These are phyloP conservation scores for Psittacula cyanocephala DNA, from an alignment of 2,113 vertebrate species.

Conservation along the genomic window DNA sequence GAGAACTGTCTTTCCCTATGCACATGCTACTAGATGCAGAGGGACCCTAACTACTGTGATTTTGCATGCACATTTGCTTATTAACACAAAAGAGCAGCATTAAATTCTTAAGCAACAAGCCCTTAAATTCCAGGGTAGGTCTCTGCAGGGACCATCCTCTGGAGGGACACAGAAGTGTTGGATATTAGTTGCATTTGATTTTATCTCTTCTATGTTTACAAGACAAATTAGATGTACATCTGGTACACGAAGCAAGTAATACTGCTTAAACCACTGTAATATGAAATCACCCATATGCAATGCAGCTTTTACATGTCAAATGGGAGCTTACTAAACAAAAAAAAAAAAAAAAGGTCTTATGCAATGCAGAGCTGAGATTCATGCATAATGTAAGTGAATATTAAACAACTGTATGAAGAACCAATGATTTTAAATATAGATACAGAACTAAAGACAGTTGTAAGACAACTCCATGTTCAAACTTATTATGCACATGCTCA, in stretches of 20 bases:
- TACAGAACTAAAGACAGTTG: not conserved
- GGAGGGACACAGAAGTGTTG: not conserved
- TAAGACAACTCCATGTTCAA: not conserved
- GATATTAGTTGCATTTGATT: not conserved
- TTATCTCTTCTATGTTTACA: not conserved
- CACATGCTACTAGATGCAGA: not conserved
- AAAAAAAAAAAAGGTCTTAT: not conserved
- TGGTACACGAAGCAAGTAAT: not conserved
- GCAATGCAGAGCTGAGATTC: not conserved
- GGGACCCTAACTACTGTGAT: not conserved
- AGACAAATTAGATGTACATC: not conserved
- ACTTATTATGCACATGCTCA: not conserved
- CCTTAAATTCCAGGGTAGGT: not conserved
- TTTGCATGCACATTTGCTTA: not conserved
- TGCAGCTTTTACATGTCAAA: not conserved
- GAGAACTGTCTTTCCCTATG: not conserved
- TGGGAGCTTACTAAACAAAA: not conserved
- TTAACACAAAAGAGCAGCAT: not conserved
- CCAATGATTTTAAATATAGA: not conserved
- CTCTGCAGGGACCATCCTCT: not conserved
- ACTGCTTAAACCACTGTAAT: not conserved
- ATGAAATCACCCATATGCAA: not conserved
- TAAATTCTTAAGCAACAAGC: not conserved
- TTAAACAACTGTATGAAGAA: not conserved
- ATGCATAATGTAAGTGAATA: not conserved